These are phyloP conservation scores for Iguana delicatissima DNA, from an alignment of 2,797 vertebrate species.

Conservation along the genomic window DNA sequence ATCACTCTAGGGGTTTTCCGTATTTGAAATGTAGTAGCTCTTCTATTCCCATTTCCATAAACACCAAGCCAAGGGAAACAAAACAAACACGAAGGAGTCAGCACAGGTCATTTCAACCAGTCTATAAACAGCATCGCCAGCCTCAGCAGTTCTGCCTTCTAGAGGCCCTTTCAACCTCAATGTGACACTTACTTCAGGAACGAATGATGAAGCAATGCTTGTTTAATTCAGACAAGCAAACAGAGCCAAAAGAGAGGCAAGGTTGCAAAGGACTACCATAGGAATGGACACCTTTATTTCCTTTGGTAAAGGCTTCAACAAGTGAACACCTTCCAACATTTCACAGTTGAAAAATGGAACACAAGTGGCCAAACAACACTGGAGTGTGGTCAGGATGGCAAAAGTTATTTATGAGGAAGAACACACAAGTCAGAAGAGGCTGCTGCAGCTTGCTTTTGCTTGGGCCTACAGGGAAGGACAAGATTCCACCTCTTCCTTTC, in stretches of 20 bases:
- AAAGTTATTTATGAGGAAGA: too few relatives aligned
- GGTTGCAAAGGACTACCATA: conserved; percentile 29
- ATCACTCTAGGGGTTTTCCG: conserved; percentile 67
- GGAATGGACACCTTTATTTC: conserved; percentile 39
- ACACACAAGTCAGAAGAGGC: too few relatives aligned
- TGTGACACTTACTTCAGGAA: conserved; percentile 38
- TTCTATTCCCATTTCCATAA: conserved; percentile 73
- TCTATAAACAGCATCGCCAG: conserved; percentile 67
- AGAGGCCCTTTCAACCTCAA: conserved; percentile 46
- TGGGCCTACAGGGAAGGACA: too few relatives aligned
- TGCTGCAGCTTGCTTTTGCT: too few relatives aligned
- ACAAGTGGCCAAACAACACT: too few relatives aligned
- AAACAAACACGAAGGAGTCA: conserved; percentile 65
- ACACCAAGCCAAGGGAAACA: conserved; percentile 72
- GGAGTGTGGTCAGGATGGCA: too few relatives aligned
- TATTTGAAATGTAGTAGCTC: conserved; percentile 72
- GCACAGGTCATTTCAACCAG: conserved; percentile 26
- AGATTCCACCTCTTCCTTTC: too few relatives aligned
- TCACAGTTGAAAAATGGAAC: too few relatives aligned
- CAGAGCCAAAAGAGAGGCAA: conserved; percentile 32
- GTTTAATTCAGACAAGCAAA: conserved; percentile 67
- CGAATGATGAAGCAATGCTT: conserved; percentile 48
- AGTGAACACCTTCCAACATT: too few relatives aligned
- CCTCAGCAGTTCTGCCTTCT: conserved; percentile 64
- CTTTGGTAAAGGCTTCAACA: conserved; percentile 29